Base-by-base conservation (phyloP, 2,797 vertebrate species). In the Tapirus indicus region DNA sequence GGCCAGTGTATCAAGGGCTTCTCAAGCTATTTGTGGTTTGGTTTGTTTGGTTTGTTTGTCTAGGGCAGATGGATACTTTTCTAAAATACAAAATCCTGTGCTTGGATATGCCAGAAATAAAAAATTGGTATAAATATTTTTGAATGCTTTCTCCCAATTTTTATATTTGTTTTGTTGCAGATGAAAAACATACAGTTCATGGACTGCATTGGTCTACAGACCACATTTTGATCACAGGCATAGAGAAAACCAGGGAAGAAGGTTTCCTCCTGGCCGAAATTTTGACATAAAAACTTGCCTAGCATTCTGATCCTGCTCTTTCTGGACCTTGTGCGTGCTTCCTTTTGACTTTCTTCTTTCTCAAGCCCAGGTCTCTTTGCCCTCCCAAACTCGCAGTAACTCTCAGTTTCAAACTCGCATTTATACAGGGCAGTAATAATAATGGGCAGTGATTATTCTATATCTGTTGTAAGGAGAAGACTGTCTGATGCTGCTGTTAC, bases 41-140 rank as follows among this genome's bases (percentile, higher is more conserved):
- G n/a, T n/a, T n/a, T 58, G 44, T 84, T 84, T 88, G 82, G 41
- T 83, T 88, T 84, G 13, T 91, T 62, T 41, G 49, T 64, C n/a
- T 77, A 38, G 44, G 44, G 44, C 27, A 78, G 69, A 64, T 49
- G 72, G 12, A 64, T 75, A 89, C 7, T 87, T 94, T 72, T 69
- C 35, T 64, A 71, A 88, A 95, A 66, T 93, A 58, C 4, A 97
- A 88, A 87, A 74, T 64, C 47, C 44, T 92, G 56, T 94, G 54
- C 3, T 49, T 69, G n/a, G 35, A 79, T 92, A 41, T 32, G 62
- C 11, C 20, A 87, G 60, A 7, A 83, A 38, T 87, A 62, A 88
- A 84, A 77, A 75, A 27, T 84, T 62, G 32, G 41, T 60, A 25
- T 84, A 47, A 52, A 84, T 47, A 52, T 2, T 66, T 82, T 74